Conservation (phyloP, 2,888 invertebrate species). For the Gymnoscelis rufifasciata region DNA sequence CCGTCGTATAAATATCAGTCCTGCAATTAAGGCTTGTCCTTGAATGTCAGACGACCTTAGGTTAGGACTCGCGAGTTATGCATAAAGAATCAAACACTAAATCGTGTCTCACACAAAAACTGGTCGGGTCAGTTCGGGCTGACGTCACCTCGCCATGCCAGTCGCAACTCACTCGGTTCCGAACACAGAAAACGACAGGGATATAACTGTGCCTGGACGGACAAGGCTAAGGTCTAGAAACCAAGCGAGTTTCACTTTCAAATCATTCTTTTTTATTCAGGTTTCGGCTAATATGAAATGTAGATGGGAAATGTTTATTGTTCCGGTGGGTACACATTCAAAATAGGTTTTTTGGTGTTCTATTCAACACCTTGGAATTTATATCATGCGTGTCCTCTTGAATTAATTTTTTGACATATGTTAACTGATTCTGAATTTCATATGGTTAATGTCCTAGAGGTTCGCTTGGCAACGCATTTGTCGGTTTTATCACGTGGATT, state of each 20-base stretch:
- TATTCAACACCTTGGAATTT: too few relatives aligned
- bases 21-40: constrained; percentile 30
- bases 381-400: too few relatives aligned
- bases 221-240: constrained; percentile 38
- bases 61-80: constrained; percentile 69
- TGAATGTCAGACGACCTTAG: constrained; percentile 63
- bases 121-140: constrained; percentile 60
- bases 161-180: constrained; percentile 59
- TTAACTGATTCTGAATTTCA: too few relatives aligned
- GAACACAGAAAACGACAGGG: constrained; percentile 53
- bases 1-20: constrained; percentile 24
- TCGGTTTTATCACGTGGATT: too few relatives aligned
- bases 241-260: constrained; percentile 35
- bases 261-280: constrained; percentile 27
- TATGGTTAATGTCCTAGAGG: too few relatives aligned
- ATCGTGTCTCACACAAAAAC: constrained; percentile 66
- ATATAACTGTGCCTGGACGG: constrained; percentile 45
- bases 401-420: too few relatives aligned
- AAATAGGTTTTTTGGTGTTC: constrained; percentile 1
- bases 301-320: neutral
- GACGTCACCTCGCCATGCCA: constrained; percentile 64
- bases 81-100: constrained; percentile 74
- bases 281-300: constrained; percentile 12
- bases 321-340: neutral
- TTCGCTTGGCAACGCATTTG: too few relatives aligned